Percentiles rank a stretch among this genome's conserved stretches.
Evolutionary conservation across 2,888 invertebrate genomes (phyloP).

Genomic region (Acronicta aceris): DNA sequence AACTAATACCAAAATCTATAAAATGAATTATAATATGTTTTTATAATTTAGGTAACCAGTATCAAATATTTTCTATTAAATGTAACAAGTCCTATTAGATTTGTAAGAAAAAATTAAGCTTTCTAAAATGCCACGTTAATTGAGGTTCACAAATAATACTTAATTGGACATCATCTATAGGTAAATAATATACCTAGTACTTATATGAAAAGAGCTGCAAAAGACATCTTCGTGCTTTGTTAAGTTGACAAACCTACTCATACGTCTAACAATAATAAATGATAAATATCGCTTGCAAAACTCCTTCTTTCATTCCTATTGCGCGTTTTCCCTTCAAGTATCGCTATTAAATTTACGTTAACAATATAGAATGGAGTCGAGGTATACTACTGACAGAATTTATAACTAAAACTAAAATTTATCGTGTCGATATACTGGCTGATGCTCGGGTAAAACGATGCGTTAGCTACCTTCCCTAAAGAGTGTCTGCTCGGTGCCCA

Average conservation of each 20-base stretch:
- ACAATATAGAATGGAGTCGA: constrained; percentile 46
- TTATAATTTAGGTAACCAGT: no score
- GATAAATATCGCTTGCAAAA: constrained; percentile 51
- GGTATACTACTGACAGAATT: constrained; percentile 48
- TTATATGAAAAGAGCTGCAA: constrained; percentile 42
- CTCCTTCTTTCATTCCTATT: constrained; percentile 52
- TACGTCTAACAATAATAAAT: constrained; percentile 56
- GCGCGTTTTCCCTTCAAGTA: constrained; percentile 29
- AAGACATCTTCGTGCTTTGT: constrained; percentile 59
- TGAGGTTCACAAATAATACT: constrained; percentile 32
- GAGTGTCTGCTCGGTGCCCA: constrained; percentile 73
- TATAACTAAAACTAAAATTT: constrained; percentile 51
- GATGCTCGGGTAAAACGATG: constrained; percentile 57
- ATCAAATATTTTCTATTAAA: no score
- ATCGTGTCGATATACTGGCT: constrained; percentile 46
- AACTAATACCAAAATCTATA: no score
- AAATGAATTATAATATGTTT: no score
- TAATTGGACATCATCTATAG: constrained; percentile 63
- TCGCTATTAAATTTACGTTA: constrained; percentile 41
- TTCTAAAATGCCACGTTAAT: neutral
- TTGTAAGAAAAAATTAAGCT: no score
- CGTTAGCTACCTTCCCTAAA: constrained; percentile 71
- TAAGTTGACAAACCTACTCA: constrained; percentile 41
- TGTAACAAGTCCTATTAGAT: no score
- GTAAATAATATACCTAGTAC: no score